Evolutionary conservation across 2,888 invertebrate species (phyloP).

Genomic region (Ormyrus pomaceus): DNA sequence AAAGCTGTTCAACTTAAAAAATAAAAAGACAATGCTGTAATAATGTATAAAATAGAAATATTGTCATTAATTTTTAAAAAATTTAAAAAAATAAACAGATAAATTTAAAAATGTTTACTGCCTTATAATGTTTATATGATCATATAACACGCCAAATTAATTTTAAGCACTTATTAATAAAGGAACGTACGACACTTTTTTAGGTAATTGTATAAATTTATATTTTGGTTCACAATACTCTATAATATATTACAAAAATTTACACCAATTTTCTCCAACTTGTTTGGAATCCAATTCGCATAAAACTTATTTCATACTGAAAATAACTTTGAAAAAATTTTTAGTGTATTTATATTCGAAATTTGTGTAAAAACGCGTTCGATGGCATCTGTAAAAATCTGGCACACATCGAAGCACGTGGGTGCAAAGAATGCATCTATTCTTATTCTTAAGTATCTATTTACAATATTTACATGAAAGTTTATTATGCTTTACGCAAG

Average conservation of each 20-base stretch:
- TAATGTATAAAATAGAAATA: too few relatives aligned
- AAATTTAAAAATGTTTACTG: too few relatives aligned
- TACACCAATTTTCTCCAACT: conserved; percentile 5
- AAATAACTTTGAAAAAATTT: conserved; percentile 26
- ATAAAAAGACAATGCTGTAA: too few relatives aligned
- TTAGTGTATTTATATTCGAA: conserved; percentile 16
- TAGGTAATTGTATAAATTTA: conserved; percentile 38
- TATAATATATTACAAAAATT: conserved; percentile 41
- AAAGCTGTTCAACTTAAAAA: too few relatives aligned
- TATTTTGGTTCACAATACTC: conserved; percentile 28
- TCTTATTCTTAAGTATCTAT: conserved; percentile 51
- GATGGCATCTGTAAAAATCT: conserved; percentile 15
- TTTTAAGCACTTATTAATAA: too few relatives aligned
- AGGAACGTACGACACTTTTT: not conserved
- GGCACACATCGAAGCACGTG: conserved; percentile 1
- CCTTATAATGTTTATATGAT: too few relatives aligned
- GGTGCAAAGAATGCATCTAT: conserved; percentile 8
- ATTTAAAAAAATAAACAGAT: too few relatives aligned
- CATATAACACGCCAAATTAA: too few relatives aligned
- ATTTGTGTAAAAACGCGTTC: not conserved
- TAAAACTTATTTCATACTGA: conserved; percentile 11
- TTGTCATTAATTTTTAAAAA: too few relatives aligned
- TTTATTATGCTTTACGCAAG: conserved; percentile 30
- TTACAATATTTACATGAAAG: conserved; percentile 63
- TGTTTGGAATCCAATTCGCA: conserved; percentile 14